Evolutionary conservation across 2,888 invertebrate genomes (phyloP).

Genomic region (Ormyrus labotus): DNA sequence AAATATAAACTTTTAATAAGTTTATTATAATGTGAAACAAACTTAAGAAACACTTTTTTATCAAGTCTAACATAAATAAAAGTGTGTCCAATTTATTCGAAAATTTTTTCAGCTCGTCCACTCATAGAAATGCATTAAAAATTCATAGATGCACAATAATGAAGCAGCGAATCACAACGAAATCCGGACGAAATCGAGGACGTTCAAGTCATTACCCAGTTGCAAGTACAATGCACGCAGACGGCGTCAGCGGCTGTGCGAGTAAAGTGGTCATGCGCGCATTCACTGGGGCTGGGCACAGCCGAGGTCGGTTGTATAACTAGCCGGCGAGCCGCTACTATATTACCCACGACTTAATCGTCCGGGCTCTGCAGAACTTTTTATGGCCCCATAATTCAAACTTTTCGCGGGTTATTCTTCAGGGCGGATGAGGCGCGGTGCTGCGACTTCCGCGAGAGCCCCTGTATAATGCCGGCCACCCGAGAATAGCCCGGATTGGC

Average conservation of each 20-base stretch:
- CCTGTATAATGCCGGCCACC: neutral
- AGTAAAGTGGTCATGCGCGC: neutral
- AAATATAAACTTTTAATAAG: too few species aligned
- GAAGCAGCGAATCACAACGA: slow-evolving; percentile 1
- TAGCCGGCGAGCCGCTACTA: slow-evolving; percentile 43
- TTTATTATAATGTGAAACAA: too few species aligned
- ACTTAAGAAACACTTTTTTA: too few species aligned
- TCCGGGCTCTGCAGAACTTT: slow-evolving; percentile 67
- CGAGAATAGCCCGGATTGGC: slow-evolving; percentile 24
- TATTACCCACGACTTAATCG: slow-evolving; percentile 69
- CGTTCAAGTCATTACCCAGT: slow-evolving; percentile 17
- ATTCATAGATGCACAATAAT: slow-evolving; percentile 1
- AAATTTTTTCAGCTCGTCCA: too few species aligned
- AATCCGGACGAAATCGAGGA: slow-evolving; percentile 22
- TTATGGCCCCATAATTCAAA: slow-evolving; percentile 68
- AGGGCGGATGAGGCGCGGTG: neutral
- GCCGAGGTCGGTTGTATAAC: neutral
- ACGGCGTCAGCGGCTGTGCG: neutral
- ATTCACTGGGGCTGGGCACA: neutral
- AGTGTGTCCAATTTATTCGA: too few species aligned
- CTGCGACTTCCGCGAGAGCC: slow-evolving; percentile 1
- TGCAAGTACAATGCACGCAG: neutral
- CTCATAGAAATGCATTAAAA: too few species aligned
- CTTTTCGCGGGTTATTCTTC: slow-evolving; percentile 59
- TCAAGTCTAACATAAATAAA: too few species aligned